Evolutionary conservation across 2,113 vertebrate species (phyloP).

Genomic region (Amphiprion ocellaris): DNA sequence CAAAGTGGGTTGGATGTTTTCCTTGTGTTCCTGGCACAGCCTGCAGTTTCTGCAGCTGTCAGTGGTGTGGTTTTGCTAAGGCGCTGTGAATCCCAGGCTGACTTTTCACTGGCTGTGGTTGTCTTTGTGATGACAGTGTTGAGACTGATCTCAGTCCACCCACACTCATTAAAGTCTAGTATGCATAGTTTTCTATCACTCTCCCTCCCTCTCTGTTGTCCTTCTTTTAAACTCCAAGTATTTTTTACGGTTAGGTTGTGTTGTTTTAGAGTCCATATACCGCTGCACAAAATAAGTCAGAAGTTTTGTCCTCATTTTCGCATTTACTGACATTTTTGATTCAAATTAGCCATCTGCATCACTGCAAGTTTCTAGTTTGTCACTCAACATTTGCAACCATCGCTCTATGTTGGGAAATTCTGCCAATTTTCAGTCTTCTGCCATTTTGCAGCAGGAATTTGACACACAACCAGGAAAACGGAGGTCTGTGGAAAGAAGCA

Average conservation of each 20-base stretch:
- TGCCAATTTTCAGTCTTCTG: not conserved
- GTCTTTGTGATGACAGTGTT: conserved; percentile 70
- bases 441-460: not conserved
- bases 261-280: not conserved
- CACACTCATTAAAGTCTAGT: conserved; percentile 42
- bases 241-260: conserved; percentile 16
- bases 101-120: conserved; percentile 62
- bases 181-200: conserved; percentile 6
- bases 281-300: conserved; percentile 21
- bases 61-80: conserved; percentile 67
- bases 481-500: conserved; percentile 4
- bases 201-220: not conserved
- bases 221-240: conserved; percentile 14
- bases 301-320: not conserved
- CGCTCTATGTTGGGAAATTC: not conserved
- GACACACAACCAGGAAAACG: not conserved
- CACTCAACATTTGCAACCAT: too few species aligned
- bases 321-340: conserved; percentile 38
- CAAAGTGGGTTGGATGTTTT: conserved; percentile 79
- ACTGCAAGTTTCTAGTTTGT: not conserved
- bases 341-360: conserved; percentile 37
- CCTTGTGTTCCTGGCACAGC: conserved; percentile 73
- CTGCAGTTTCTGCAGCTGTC: conserved; percentile 75
- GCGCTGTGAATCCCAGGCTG: conserved; percentile 64
- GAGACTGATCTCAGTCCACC: conserved; percentile 59